Base-by-base conservation (phyloP, 2,888 invertebrate species). In the Ennomos erosarius region DNA sequence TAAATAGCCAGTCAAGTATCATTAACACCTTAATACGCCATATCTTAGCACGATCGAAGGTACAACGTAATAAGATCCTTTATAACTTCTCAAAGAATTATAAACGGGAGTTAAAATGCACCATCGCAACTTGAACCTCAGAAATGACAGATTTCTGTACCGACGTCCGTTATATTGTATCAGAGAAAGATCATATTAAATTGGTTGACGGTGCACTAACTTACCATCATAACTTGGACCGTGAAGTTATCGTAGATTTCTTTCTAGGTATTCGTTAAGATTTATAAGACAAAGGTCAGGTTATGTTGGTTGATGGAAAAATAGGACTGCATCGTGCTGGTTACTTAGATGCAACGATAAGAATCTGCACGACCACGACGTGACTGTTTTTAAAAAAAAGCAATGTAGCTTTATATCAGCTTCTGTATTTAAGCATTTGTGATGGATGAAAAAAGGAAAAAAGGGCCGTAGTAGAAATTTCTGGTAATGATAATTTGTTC, bases 281-380 rank as follows among this genome's bases (percentile, higher is more conserved):
- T 43, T 13, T 34, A 39, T 33, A 11, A 38, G 12, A 40, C 33
- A 40, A 33, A 50, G 67, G 11, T 54, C 64, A 39, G 8, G 44
- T 44, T 56, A 49, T 4, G 42, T 36, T 65, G 63, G 67, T 9
- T 45, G 68, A 73, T 76, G 71, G 75, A 35, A 76, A 26, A 81
- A 42, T 49, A 79, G 77, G 75, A 76, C 60, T 81, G 81, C 79
- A 78, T 80, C 85, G 87, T 86, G 86, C 79, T 47, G n/a, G 13
- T 9, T 39, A 35, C 53, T 58, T 35, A 68, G 87, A 87, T 88
- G 76, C 70, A 57, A 71, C 46, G 88, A 90, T 88, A 87, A 83
- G 78, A 75, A 77, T 80, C 79, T 74, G 84, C 89, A 88, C 88
- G 89, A 89, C 16, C 16, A n/a, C n/a, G 16, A 16, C 78, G 84